phyloP scores from a whole-genome alignment of 2,113 vertebrate species.

The Sarotherodon lohbergeri region DNA sequence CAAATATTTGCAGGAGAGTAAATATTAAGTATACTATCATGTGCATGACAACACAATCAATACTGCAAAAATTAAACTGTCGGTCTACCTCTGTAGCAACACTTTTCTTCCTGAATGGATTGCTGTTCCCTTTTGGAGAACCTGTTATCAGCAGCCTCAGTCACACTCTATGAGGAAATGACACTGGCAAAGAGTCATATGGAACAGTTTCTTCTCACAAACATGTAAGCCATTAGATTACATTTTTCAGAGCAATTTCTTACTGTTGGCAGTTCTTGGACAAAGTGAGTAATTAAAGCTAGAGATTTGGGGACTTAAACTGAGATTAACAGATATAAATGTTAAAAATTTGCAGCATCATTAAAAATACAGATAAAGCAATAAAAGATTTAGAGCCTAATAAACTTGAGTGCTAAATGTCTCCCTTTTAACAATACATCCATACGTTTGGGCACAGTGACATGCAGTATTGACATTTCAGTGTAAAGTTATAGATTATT shows the following conservation, averaged over 20 bases:
- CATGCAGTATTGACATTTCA: conserved; percentile 1
- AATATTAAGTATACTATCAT: background rate
- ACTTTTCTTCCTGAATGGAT: background rate
- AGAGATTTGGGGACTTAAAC: background rate
- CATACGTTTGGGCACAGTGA: background rate
- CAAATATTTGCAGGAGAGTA: background rate
- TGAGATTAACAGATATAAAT: background rate
- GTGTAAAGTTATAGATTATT: conserved; percentile 7
- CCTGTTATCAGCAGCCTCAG: background rate
- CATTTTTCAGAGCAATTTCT: background rate
- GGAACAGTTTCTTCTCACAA: background rate
- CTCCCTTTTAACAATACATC: background rate
- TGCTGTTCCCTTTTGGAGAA: background rate
- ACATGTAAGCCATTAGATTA: background rate
- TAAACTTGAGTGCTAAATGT: background rate
- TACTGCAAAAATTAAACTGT: background rate
- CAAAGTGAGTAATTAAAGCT: background rate
- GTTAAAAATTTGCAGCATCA: background rate
- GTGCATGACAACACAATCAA: background rate
- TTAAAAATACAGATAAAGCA: background rate
- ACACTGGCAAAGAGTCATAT: background rate
- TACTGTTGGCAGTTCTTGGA: background rate
- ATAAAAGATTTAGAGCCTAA: background rate
- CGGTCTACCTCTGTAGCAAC: background rate
- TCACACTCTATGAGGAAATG: background rate